Base-by-base conservation (phyloP, 2,797 vertebrate genomes). In the Chaenodraco wilsoni region DNA sequence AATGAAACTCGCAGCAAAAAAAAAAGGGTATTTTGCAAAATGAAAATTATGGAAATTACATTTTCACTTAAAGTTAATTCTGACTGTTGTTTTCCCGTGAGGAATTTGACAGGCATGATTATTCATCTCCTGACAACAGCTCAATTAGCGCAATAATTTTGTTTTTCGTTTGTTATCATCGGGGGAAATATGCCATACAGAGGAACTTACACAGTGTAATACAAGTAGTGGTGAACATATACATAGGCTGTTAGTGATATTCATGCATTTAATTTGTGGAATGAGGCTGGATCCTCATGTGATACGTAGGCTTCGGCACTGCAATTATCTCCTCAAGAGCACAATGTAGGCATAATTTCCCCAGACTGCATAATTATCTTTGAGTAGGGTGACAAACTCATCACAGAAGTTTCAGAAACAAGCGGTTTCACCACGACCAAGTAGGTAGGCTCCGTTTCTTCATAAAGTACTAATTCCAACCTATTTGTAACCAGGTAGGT, bases 301-400 rank as follows among this genome's bases (percentile, higher is more conserved):
- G 88, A 89, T 88, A 51, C 79, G 54, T 66, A 65, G 45, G 75
- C 76, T 85, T 84, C 84, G 84, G 80, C 84, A 37, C 81, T 19
- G 86, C 88, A 94, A 94, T 93, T 92, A 92, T 91, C 91, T 90
- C 82, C 84, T 91, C 84, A 85, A 76, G 87, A 89, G 82, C 79
- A 92, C 90, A 93, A 93, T 91, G 87, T 87, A 78, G 81, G 81
- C 84, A 85, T 93, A 90, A 93, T 94, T 93, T 93, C 91, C 89
- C 86, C 85, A 92, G 89, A 91, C 87, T 89, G 84, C 77, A 78
- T 87, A 92, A 93, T 93, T 93, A 92, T 88, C 84, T 76, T 55
- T 72, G 84, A 87, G 78, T 74, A 78, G 72, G 82, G 62, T 85
- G 88, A 91, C 86, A 89, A 91, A 89, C 88, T 87, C 81, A 55